Base-by-base conservation (phyloP, 1,140 invertebrate genomes). In the Drosophila setifemur region DNA sequence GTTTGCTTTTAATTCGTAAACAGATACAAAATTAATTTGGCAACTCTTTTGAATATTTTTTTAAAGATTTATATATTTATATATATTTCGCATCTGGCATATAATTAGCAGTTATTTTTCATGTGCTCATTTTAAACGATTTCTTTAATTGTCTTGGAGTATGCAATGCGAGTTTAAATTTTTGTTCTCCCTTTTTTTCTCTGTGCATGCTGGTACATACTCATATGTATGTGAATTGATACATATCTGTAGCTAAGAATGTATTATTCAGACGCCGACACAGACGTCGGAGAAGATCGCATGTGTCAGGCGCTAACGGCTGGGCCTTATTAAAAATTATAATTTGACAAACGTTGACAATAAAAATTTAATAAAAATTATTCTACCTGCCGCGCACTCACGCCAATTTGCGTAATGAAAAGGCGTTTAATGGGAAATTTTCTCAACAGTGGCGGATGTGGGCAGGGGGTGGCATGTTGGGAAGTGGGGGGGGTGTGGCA, bases 331-430 rank as follows among this genome's bases (percentile, higher is more conserved):
- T 70, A 74, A 67, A 63, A 85, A 85, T 79, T 71, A 79, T 79
- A 83, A 83, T 79, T 71, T 79, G 55, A 83, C 58, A 72, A 64
- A 60, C 66, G 79, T 37, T 68, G 79, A 64, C 79, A 83, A 72
- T 85, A 85, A 61, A 44, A 71, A 85, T 85, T 85, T 72, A 78
- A 83, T 85, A 67, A 53, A 78, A 83, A 74, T 74, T 35, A 70
- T 69, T 58, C 23, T 31, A 31, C 64, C 35, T 31, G 29, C 21
- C 68, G 14, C 48, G 39, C 44, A 37, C 37, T 78, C 40, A 58
- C 42, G 67, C 45, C 70, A 78, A 83, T 85, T 85, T 74, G 58
- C 70, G 70, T 71, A 85, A 85, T 85, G 73, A 78, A 83, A 83
- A 70, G 47, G 57, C 58, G 52, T 78, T 78, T 73, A 78, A 85